Base-by-base conservation (phyloP, 2,888 invertebrate genomes). In the Thecophora atra region DNA sequence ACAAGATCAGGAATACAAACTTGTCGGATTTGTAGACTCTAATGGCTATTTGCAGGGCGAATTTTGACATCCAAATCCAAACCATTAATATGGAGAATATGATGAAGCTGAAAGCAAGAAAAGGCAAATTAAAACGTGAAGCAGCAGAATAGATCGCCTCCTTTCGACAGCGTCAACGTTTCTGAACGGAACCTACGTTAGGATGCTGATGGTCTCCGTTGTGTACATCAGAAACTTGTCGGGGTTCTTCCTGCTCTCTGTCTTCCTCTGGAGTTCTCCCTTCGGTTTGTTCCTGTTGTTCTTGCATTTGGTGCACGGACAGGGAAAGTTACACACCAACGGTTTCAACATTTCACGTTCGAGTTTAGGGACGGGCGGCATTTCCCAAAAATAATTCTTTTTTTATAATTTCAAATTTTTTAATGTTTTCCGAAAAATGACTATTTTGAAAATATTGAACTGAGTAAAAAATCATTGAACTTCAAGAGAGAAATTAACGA, bases 61-160 rank as follows among this genome's bases (percentile, higher is more conserved):
- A 78, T 47, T 79, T 77, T 37, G 73, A 70, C 28, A 83, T 60
- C 0, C 74, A 76, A 21, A 83, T 28, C 84, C 84, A 83, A 72
- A 83, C 82, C 11, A 81, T 78, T 2, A 79, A 60, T 13, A 79
- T 77, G 44, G 77, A 78, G 28, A 83, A 73, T 51, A 79, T 76
- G 69, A 82, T 77, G 70, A 84, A 83, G 0, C 83, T 83, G 72
- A 1, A 74, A 75, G 21, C 24, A 26, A 8, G 21, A 42, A 3
- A 62, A n/a, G 44, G 6, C 21, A 15, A 21, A 37, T 19, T 26
- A 19, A 13, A 6, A 30, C 17, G 4, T 2, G 30, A 1, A 17
- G 37, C 6, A 37, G 37, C 37, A 37, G 0, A 37, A 37, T 37
- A 11, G 37, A 37, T 37, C 37, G 37, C 37, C 37, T 37, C 37